A percentile compares a stretch with the other conserved stretches of the same genome.
Conservation (phyloP, 2,113 vertebrate genomes). For the Tragelaphus buxtoni region DNA sequence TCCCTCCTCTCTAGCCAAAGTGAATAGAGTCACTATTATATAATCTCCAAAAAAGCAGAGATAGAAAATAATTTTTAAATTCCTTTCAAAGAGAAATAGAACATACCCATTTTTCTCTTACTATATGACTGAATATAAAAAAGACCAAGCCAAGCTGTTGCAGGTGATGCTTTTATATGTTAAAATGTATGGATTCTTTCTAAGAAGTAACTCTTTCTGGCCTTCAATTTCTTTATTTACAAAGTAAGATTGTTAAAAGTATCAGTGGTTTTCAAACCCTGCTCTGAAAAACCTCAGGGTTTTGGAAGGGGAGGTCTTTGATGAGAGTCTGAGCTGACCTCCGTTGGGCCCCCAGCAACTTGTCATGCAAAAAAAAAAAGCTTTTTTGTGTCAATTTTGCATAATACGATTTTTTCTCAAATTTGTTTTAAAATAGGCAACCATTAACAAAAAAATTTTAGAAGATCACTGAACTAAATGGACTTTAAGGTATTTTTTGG, state of each 20-base stretch:
- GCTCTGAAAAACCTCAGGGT: neutral
- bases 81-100: neutral
- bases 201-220: neutral
- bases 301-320: neutral
- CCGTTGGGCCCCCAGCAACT: neutral
- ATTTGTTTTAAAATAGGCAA: neutral
- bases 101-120: neutral
- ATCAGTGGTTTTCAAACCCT: neutral
- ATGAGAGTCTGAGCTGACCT: neutral
- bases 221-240: neutral
- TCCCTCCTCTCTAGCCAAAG: neutral
- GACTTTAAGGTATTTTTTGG: neutral
- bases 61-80: neutral
- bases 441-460: neutral
- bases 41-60: neutral
- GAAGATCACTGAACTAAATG: neutral
- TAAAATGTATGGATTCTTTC: neutral
- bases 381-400: neutral
- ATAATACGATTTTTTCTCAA: neutral
- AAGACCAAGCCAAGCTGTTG: neutral
- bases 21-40: neutral
- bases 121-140: neutral
- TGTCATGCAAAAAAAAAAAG: neutral
- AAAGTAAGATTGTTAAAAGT: neutral
- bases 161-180: neutral